Evolutionary conservation across 2,113 vertebrate genomes (phyloP).

Genomic region (Origma solitaria): DNA sequence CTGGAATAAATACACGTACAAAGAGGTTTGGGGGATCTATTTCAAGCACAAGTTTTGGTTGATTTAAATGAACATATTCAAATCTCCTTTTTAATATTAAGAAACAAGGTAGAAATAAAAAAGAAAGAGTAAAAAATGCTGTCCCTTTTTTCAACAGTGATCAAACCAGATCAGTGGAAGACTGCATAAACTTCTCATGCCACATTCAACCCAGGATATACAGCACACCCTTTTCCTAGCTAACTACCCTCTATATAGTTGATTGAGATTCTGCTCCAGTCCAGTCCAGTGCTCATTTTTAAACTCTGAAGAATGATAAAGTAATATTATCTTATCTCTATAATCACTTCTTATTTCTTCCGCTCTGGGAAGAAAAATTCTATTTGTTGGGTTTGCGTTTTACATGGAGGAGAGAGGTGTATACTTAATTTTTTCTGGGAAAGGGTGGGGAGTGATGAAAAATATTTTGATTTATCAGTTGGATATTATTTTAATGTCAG

Average conservation of each 20-base stretch:
- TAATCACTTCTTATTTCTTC: conserved; percentile 4
- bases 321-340: background rate
- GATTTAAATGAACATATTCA: conserved; percentile 48
- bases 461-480: background rate
- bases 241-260: background rate
- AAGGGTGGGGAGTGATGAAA: background rate
- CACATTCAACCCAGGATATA: background rate
- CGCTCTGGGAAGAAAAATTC: background rate
- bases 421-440: background rate
- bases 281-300: background rate
- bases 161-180: conserved; percentile 29
- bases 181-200: background rate
- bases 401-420: too few species aligned
- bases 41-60: conserved; percentile 29
- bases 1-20: conserved; percentile 35
- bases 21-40: conserved; percentile 16
- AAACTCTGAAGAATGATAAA: background rate
- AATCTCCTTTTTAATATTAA: conserved; percentile 25
- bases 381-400: background rate
- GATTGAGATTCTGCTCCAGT: background rate
- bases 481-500: background rate
- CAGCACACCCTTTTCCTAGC: background rate
- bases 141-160: background rate
- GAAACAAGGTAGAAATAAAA: conserved; percentile 39
- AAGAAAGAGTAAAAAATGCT: background rate